Conservation (phyloP, 2,888 invertebrate species). For the Augochlorella aurata region DNA sequence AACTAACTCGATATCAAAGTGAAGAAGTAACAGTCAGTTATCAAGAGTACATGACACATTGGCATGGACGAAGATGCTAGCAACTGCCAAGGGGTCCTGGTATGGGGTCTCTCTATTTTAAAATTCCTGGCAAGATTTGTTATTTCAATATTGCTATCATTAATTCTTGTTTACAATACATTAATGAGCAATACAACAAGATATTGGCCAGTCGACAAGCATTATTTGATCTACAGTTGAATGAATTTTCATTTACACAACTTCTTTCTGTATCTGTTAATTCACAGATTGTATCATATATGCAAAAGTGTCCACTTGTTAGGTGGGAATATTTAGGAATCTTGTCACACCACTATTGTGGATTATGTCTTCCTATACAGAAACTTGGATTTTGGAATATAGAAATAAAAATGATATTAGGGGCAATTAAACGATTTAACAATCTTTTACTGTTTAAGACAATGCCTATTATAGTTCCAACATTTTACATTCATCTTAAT, state of each 20-base stretch:
- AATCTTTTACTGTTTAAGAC: conserved; percentile 73
- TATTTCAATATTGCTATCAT: conserved; percentile 68
- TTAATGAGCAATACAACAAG: conserved; percentile 62
- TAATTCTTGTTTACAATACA: conserved; percentile 67
- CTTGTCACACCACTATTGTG: conserved; percentile 30
- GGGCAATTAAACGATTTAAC: conserved; percentile 60
- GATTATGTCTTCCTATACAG: conserved; percentile 58
- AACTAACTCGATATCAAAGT: conserved; percentile 97
- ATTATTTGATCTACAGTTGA: conserved; percentile 67
- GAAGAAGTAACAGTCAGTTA: conserved; percentile 96
- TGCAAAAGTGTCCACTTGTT: conserved; percentile 65
- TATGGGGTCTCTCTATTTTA: conserved; percentile 69
- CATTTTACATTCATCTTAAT: conserved; percentile 46
- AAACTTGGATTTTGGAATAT: conserved; percentile 61
- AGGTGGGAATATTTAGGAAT: conserved; percentile 65
- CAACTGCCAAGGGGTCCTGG: conserved; percentile 85
- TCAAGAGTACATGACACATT: conserved; percentile 89
- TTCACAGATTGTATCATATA: conserved; percentile 63
- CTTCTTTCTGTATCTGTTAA: conserved; percentile 61
- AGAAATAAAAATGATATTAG: conserved; percentile 73
- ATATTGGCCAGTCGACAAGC: conserved; percentile 68
- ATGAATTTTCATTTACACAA: conserved; percentile 64
- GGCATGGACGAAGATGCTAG: conserved; percentile 88
- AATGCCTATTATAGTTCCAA: conserved; percentile 74
- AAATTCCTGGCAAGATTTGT: conserved; percentile 67